A percentile compares a stretch with the other conserved stretches of the same genome.
These are phyloP conservation scores for Aphaenogaster floridana DNA, from an alignment of 1,140 invertebrate genomes.

Conservation along the genomic window DNA sequence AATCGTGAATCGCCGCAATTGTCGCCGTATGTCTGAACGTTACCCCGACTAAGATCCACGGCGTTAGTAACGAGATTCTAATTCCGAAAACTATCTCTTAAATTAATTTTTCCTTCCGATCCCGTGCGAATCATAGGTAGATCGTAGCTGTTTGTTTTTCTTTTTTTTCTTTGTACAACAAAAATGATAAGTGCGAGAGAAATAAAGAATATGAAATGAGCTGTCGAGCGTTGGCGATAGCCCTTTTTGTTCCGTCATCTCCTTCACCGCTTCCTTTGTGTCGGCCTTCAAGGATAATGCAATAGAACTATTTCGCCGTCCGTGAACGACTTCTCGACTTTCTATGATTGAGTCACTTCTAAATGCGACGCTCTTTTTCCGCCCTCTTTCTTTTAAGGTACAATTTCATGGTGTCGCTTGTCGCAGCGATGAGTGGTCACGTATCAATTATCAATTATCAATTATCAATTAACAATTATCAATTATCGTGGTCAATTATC, in stretches of 20 bases:
- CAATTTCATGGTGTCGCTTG: no score
- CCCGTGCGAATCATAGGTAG: constrained; percentile 67
- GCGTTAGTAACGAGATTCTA: constrained; percentile 68
- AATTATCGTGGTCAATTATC: no score
- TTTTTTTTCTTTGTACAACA: constrained; percentile 76
- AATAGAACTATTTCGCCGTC: constrained; percentile 77
- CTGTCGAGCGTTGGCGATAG: constrained; percentile 20
- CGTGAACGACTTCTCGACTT: constrained; percentile 62
- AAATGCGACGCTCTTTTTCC: constrained; percentile 58
- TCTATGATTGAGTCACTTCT: constrained; percentile 73
- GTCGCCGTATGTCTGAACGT: constrained; percentile 75
- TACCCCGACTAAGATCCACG: constrained; percentile 74
- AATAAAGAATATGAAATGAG: constrained; percentile 40
- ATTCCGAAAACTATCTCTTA: constrained; percentile 20
- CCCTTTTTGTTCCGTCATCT: constrained; percentile 73
- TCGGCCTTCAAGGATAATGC: constrained; percentile 80
- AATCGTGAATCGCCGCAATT: constrained; percentile 62
- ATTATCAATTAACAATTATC: no score
- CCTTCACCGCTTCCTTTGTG: constrained; percentile 79
- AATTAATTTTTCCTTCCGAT: constrained; percentile 66
- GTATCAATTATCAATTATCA: no score
- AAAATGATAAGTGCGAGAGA: constrained; percentile 75
- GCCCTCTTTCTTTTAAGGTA: constrained; percentile 50
- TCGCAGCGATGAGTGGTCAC: no score
- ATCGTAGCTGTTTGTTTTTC: constrained; percentile 73